Conservation (phyloP, 2,888 invertebrate genomes). For the Lathronympha strigana region DNA sequence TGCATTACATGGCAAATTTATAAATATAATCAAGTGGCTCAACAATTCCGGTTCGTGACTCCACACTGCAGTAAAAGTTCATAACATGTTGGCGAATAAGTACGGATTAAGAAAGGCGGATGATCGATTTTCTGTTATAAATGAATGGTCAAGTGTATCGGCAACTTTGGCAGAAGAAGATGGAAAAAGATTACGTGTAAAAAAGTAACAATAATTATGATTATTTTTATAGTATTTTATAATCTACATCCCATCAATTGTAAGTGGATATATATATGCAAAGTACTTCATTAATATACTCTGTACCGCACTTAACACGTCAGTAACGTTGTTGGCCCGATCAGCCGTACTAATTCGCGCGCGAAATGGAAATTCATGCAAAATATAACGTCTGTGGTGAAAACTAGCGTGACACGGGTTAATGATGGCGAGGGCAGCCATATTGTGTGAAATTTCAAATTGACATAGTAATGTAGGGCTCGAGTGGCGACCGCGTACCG, state of each 20-base stretch:
- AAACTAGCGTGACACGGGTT: slow-evolving; percentile 15
- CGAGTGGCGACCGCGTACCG: too few relatives aligned
- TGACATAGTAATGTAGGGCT: slow-evolving; percentile 2
- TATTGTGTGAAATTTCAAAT: slow-evolving; percentile 2
- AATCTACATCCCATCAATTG: neutral
- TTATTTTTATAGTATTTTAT: slow-evolving; percentile 2
- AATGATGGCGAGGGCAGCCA: slow-evolving; percentile 6
- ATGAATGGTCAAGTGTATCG: too few relatives aligned
- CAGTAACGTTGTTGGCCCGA: slow-evolving; percentile 30
- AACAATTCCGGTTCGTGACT: too few relatives aligned
- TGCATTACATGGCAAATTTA: too few relatives aligned
- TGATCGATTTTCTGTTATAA: too few relatives aligned
- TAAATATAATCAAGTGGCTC: too few relatives aligned
- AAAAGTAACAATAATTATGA: too few relatives aligned
- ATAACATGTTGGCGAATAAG: too few relatives aligned
- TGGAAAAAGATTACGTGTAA: too few relatives aligned
- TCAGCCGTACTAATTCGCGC: slow-evolving; percentile 28
- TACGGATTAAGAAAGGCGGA: too few relatives aligned
- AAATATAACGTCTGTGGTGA: slow-evolving; percentile 17
- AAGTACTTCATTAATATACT: slow-evolving; percentile 33
- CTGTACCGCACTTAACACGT: slow-evolving; percentile 19
- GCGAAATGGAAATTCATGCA: slow-evolving; percentile 40
- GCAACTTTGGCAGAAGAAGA: too few relatives aligned
- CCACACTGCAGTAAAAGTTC: too few relatives aligned
- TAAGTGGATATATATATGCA: slow-evolving; percentile 14